phyloP scores from a whole-genome alignment of 2,797 vertebrate genomes.

The Leptoclinus maculatus region DNA sequence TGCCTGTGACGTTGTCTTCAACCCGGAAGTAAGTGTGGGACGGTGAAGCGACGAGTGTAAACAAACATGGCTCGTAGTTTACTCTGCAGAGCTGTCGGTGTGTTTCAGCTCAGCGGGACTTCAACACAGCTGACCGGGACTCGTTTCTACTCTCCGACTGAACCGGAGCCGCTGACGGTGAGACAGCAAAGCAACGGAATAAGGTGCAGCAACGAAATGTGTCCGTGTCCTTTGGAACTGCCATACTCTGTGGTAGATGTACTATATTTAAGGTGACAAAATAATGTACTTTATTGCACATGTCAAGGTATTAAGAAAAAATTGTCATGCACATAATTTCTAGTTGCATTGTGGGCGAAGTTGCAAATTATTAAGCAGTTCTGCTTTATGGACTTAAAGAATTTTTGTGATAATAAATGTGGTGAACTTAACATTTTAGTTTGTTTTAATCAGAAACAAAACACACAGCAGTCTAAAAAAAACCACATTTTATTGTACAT shows the following conservation, averaged over 20 bases:
- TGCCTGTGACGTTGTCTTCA: neutral
- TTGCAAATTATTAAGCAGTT: too few relatives aligned
- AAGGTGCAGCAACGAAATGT: conserved; percentile 61
- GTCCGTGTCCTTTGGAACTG: neutral
- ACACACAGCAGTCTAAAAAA: conserved; percentile 10
- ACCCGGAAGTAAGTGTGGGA: conserved; percentile 24
- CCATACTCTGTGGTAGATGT: neutral
- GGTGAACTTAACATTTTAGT: neutral
- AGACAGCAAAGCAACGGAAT: conserved; percentile 76
- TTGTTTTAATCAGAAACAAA: neutral
- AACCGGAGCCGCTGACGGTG: conserved; percentile 71
- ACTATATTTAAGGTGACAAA: neutral
- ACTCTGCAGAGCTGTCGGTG: conserved; percentile 3
- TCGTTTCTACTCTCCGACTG: conserved; percentile 56
- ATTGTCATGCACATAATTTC: neutral
- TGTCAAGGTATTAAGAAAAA: neutral
- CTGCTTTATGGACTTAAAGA: too few relatives aligned
- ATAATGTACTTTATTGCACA: rapidly evolving
- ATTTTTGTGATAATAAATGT: too few relatives aligned
- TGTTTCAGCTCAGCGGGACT: conserved; percentile 38
- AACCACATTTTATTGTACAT: conserved; percentile 58
- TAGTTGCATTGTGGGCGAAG: too few relatives aligned
- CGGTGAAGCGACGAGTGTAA: neutral
- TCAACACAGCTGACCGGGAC: neutral
- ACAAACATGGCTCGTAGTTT: conserved; percentile 65